Base-by-base conservation (phyloP, 2,797 vertebrate species). In the Acanthornis magna region DNA sequence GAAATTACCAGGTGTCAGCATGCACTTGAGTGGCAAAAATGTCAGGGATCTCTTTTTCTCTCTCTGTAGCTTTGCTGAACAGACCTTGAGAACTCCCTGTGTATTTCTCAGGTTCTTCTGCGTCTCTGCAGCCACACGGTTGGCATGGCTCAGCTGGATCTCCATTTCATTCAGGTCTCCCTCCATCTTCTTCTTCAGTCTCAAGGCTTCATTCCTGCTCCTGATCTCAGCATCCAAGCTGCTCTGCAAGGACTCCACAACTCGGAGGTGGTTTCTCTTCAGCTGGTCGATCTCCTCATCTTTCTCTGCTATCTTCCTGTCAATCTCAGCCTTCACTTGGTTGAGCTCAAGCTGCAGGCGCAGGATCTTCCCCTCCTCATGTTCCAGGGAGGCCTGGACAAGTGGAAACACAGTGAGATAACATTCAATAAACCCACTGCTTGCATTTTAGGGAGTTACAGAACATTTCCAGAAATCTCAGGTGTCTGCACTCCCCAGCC, bases 131-230 rank as follows among this genome's bases (percentile, higher is more conserved):
- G 98, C 98, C 88, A 88, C 0, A 1, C 68, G 51, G 8, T 86
- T 86, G 50, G 82, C 82, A 38, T 85, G 82, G 53, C 82, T 85
- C 32, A 85, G 62, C 29, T 85, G 83, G 40, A 85, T 85, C n/a
- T 85, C 83, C 66, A 87, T 87, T 57, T 86, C 84, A 78, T 86
- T 86, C 42, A 86, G 34, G 5, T 77, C 84, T 70, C 84, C 84
- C 8, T 86, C 84, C 84, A 87, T 78, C 66, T 87, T 87, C 66
- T 87, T 87, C 66, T 86, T 86, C 30, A 86, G 84, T 6, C 45
- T 81, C 25, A 98, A 38, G 34, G 97, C 98, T 51, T 98, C 98
- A 9, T 98, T 98, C 43, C 98, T 97, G 97, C 97, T 98, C 72
- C 97, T 95, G 51, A 98, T 96, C 90, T 98, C 98, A 25, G 97